Evolutionary conservation across 2,888 invertebrate genomes (phyloP).

Genomic region (Eurytoma adleriae): DNA sequence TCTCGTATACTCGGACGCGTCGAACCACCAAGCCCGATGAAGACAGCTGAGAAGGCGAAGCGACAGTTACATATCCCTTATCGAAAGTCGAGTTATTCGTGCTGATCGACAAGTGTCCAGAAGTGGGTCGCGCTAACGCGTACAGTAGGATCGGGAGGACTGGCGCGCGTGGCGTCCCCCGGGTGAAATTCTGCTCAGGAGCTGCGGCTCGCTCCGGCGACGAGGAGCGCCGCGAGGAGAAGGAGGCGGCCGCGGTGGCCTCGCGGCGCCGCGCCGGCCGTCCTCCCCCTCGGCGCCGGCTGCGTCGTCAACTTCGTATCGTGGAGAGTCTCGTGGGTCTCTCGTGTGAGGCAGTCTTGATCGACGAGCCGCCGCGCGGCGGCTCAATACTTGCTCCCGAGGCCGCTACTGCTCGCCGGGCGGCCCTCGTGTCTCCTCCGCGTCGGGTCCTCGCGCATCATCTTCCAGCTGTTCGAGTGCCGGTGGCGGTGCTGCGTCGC

Average conservation of each 20-base stretch:
- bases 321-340: slow-evolving; percentile 62
- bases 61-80: slow-evolving; percentile 1
- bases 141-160: not conserved
- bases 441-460: slow-evolving; percentile 63
- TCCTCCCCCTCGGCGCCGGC: not conserved
- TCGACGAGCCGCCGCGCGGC: slow-evolving; percentile 72
- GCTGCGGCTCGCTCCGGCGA: slow-evolving; percentile 26
- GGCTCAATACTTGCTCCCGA: slow-evolving; percentile 71
- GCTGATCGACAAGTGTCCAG: no score
- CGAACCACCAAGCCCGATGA: slow-evolving; percentile 35
- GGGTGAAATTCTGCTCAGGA: slow-evolving; percentile 49
- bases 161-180: not conserved
- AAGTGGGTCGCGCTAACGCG: no score
- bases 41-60: slow-evolving; percentile 17
- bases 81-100: slow-evolving; percentile 3
- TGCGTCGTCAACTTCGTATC: slow-evolving; percentile 17
- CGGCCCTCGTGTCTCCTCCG: slow-evolving; percentile 70
- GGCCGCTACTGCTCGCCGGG: slow-evolving; percentile 37
- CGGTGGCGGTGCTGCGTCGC: slow-evolving; percentile 71
- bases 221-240: slow-evolving; percentile 40
- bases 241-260: not conserved
- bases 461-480: slow-evolving; percentile 71
- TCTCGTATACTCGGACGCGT: slow-evolving; percentile 2
- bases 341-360: slow-evolving; percentile 73
- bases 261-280: not conserved